Conservation (phyloP, 1,140 invertebrate species). For the Coenobita brevimanus region DNA sequence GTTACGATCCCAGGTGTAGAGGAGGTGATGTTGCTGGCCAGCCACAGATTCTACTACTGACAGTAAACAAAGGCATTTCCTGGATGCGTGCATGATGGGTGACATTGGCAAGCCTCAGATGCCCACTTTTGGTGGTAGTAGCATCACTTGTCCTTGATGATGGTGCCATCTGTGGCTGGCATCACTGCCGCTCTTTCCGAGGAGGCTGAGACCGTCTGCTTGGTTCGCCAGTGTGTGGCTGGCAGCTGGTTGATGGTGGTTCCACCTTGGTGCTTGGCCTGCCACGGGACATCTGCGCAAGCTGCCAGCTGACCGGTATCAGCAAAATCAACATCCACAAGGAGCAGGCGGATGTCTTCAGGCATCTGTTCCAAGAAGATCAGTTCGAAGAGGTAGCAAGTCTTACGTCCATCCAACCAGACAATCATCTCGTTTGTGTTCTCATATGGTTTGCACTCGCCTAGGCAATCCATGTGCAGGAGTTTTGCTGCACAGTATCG, state of each 20-base stretch:
- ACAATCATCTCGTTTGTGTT: neutral
- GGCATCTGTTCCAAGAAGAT: conserved; percentile 10
- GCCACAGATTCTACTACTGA: neutral
- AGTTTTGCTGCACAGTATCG: neutral
- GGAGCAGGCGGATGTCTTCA: neutral
- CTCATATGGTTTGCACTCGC: conserved; percentile 24
- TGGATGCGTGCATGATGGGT: neutral
- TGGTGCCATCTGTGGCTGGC: neutral
- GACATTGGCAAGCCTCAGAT: neutral
- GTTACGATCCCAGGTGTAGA: neutral
- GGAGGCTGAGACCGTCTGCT: neutral
- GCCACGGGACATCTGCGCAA: neutral
- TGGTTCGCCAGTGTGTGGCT: neutral
- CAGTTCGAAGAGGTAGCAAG: neutral
- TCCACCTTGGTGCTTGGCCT: neutral
- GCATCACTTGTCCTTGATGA: neutral
- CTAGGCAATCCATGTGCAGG: neutral
- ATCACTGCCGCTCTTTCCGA: neutral
- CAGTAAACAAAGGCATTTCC: neutral
- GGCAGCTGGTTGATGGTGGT: conserved; percentile 2
- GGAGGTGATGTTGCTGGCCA: conserved; percentile 16
- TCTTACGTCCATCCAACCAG: neutral
- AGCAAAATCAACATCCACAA: conserved; percentile 12
- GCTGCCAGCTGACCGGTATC: neutral
- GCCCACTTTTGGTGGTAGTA: conserved; percentile 18